These are phyloP conservation scores for Itoplectis maculator DNA, from an alignment of 2,888 invertebrate species.

Conservation along the genomic window DNA sequence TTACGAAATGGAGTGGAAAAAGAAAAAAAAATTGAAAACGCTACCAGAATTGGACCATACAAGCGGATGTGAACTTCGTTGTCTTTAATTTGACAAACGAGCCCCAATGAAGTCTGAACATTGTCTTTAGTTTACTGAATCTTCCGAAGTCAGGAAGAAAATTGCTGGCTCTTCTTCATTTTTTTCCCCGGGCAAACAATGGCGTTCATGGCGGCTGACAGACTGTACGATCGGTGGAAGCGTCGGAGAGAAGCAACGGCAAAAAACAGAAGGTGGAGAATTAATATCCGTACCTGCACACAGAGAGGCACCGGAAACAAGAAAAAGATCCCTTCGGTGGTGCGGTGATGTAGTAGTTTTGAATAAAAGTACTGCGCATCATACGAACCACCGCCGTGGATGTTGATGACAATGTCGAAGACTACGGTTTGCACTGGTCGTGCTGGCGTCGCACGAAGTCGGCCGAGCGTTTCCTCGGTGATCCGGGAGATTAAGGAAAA, in stretches of 20 bases:
- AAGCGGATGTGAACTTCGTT: neutral
- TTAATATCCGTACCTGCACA: conserved; percentile 12
- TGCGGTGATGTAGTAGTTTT: neutral
- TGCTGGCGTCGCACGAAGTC: neutral
- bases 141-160: neutral
- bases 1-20: no score
- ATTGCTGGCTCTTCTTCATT: no score
- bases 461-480: neutral
- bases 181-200: neutral
- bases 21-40: no score
- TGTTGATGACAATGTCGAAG: conserved; percentile 10
- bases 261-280: conserved; percentile 7
- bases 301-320: neutral
- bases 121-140: neutral
- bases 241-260: neutral
- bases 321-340: no score
- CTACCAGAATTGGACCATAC: no score
- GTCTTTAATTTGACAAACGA: neutral
- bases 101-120: neutral
- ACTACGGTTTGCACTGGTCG: conserved; percentile 8
- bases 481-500: neutral
- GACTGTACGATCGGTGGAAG: neutral
- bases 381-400: neutral
- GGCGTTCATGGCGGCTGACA: neutral
- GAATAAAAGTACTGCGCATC: conserved; percentile 10